Percentiles rank a stretch among this genome's conserved stretches.
Conservation (phyloP, 1,140 invertebrate species). For the Neoseiulus cucumeris region DNA sequence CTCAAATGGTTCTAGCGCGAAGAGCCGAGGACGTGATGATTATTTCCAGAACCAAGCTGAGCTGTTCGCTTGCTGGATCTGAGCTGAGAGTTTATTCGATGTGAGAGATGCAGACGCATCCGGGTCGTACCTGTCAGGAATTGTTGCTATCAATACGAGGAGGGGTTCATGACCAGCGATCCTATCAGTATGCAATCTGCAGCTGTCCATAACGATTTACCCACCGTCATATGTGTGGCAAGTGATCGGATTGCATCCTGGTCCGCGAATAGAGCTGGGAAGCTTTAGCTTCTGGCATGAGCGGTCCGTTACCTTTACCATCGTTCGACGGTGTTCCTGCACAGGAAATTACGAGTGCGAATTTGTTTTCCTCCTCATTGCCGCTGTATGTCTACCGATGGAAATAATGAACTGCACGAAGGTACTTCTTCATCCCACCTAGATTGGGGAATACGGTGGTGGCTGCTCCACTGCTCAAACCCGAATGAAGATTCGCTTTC, state of each 20-base stretch:
- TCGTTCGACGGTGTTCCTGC: not conserved
- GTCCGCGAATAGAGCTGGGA: not conserved
- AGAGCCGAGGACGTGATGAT: too few species aligned
- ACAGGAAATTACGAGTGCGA: too few species aligned
- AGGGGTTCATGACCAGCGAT: not conserved
- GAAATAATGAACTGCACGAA: too few species aligned
- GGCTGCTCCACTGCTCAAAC: not conserved
- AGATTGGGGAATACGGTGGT: not conserved
- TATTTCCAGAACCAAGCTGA: conserved; percentile 9
- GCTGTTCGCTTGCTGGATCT: conserved; percentile 1
- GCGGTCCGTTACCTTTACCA: not conserved
- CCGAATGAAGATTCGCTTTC: not conserved
- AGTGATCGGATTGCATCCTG: conserved; percentile 7
- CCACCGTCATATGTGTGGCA: conserved; percentile 4
- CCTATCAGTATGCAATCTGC: not conserved
- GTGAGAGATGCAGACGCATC: not conserved
- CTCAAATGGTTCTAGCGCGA: too few species aligned
- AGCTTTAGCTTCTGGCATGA: not conserved
- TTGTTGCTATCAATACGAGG: not conserved
- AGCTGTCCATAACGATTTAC: not conserved
- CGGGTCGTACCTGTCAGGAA: not conserved
- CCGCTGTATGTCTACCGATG: too few species aligned
- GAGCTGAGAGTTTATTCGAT: not conserved
- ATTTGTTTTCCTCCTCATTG: too few species aligned
- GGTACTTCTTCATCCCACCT: not conserved